Percentiles rank a stretch among this genome's conserved stretches.
These are phyloP conservation scores for Orchesella flavescens DNA, from an alignment of 2,888 invertebrate genomes.

Conservation along the genomic window DNA sequence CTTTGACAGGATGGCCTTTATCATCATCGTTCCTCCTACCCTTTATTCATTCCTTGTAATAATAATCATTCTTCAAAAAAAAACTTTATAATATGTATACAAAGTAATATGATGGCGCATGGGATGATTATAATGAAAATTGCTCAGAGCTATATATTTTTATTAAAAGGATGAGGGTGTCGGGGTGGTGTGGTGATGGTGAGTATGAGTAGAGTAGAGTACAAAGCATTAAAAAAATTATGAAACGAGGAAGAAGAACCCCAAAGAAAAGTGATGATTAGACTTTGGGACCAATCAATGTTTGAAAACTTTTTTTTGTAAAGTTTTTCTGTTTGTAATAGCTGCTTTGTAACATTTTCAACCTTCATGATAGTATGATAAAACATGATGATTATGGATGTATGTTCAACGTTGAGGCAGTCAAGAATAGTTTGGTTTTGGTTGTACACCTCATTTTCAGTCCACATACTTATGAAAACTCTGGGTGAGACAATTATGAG, in stretches of 20 bases:
- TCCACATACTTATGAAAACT: not conserved
- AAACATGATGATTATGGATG: constrained; percentile 19
- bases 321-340: constrained; percentile 5
- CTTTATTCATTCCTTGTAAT: constrained; percentile 30
- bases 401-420: constrained; percentile 5
- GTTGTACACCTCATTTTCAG: not conserved
- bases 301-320: constrained; percentile 52
- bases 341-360: not conserved
- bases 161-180: constrained; percentile 32
- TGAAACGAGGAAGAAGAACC: constrained; percentile 33
- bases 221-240: constrained; percentile 27
- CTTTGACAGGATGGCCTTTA: constrained; percentile 58
- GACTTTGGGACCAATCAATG: constrained; percentile 52
- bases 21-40: constrained; percentile 14
- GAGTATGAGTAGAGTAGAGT: not conserved
- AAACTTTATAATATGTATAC: constrained; percentile 12
- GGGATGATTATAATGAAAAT: constrained; percentile 51
- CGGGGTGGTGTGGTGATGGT: not conserved
- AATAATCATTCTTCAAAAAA: constrained; percentile 52
- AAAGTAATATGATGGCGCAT: not conserved
- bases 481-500: not conserved
- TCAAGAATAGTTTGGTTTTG: not conserved
- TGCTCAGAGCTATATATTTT: constrained; percentile 19
- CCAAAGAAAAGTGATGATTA: constrained; percentile 53
- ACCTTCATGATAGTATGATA: not conserved